phyloP scores from a whole-genome alignment of 2,113 vertebrate genomes.

The Daubentonia madagascariensis region DNA sequence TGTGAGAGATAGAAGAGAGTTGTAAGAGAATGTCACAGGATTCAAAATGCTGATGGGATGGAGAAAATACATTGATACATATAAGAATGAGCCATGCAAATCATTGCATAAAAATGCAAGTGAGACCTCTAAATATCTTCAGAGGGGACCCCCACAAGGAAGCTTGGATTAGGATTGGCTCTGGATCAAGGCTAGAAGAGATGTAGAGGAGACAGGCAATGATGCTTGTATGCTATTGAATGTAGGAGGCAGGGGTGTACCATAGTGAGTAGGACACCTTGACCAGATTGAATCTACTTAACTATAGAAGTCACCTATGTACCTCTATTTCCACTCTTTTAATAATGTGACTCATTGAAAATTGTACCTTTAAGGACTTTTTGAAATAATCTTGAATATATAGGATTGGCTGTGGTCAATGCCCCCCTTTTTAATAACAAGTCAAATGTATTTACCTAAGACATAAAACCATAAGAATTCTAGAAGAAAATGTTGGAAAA shows the following conservation, averaged over 20 bases:
- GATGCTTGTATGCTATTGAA: background rate
- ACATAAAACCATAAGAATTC: too few relatives aligned
- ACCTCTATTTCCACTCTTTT: background rate
- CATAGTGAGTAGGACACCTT: accelerated
- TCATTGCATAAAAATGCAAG: background rate
- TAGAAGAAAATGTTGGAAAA: too few relatives aligned
- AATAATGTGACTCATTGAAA: background rate
- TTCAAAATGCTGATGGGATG: background rate
- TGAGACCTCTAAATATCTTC: background rate
- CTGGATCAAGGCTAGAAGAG: background rate
- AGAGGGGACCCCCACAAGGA: background rate
- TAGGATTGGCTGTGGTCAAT: background rate
- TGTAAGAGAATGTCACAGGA: background rate
- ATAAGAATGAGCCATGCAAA: background rate
- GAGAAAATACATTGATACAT: background rate
- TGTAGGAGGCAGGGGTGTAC: background rate
- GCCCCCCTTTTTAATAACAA: background rate
- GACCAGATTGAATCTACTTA: too few relatives aligned
- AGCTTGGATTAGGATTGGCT: background rate
- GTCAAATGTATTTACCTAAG: background rate
- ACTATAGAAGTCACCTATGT: too few relatives aligned
- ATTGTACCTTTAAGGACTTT: background rate
- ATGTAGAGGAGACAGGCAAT: background rate
- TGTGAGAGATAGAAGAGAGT: background rate
- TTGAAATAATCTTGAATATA: background rate